These are phyloP conservation scores for Aurelia sp. DNA, from an alignment of 30 jellyfish, hydroid and myxozoan species.

Conservation along the genomic window DNA sequence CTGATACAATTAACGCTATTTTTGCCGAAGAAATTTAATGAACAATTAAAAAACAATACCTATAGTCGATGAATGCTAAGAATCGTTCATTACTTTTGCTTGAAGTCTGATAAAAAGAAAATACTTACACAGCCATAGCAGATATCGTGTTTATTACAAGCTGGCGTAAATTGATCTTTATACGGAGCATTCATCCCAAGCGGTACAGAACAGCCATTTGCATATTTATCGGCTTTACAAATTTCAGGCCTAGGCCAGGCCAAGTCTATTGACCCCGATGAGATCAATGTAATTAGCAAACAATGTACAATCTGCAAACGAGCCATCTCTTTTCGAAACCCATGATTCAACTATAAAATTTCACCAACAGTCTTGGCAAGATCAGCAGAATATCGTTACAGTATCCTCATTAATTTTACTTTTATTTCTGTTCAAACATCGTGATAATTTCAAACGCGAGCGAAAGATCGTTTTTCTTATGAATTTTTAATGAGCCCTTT, in stretches of 20 bases:
- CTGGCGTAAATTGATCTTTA: conserved; percentile 93
- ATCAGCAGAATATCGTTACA: too few species aligned
- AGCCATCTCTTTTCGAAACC: conserved; percentile 20
- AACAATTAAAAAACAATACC: too few species aligned
- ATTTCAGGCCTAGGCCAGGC: conserved; percentile 73
- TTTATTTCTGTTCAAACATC: too few species aligned
- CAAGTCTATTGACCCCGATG: conserved; percentile 7
- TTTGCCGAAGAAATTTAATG: too few species aligned
- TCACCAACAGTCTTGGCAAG: too few species aligned
- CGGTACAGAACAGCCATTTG: conserved; percentile 98
- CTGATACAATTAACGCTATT: too few species aligned
- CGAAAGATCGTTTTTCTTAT: conserved; percentile 25
- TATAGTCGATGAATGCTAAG: too few species aligned
- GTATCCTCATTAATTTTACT: too few species aligned
- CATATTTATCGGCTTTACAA: conserved; percentile 94
- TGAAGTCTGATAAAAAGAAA: not conserved
- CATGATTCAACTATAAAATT: conserved; percentile 7
- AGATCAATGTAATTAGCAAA: not conserved
- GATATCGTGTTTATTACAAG: conserved; percentile 96
- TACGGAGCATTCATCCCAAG: conserved; percentile 91
- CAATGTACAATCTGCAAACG: not conserved
- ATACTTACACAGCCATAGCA: conserved; percentile 98
- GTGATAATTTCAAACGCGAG: too few species aligned
- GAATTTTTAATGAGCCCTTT: conserved; percentile 31
- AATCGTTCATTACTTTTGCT: too few species aligned